Base-by-base conservation (phyloP, 2,113 vertebrate genomes). In the Carassius carassius region DNA sequence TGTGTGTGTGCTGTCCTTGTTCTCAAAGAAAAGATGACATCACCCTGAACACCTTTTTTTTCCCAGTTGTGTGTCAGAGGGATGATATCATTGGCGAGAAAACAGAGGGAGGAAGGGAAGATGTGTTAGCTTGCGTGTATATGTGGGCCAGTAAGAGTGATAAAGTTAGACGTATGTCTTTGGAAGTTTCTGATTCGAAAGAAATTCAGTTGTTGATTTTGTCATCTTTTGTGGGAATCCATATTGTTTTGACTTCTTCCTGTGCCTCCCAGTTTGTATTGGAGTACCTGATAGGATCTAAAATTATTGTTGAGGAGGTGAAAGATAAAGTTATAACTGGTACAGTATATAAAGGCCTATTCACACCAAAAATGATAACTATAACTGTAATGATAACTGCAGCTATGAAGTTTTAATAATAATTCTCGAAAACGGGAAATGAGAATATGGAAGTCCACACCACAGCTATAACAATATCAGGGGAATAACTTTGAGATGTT, bases 101-200 rank as follows among this genome's bases (percentile, higher is more conserved):
- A 17, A 63, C 12, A 41, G 75, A 70, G 65, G 69, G 79, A 47
- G 47, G 70, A 11, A 80, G 32, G 60, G 11, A 80, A 62, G 29
- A 74, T n/a, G 47, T 41, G 67, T n/a, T 13, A 29, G 13, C 78
- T 72, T 6, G 6, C 37, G 65, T 12, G 25, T 69, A 67, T 81
- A 81, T 65, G 5, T 1, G 63, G 35, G 60, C 41, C 25, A 56
- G 70, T 19, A 74, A 25, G 58, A 60, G 76, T 23, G 69, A 60
- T 79, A 60, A 56, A 47, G 25, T 47, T 62, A 60, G 63, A 83
- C 63, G 75, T 76, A 41, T 23, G 21, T 78, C 62, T 25, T 41
- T 74, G 25, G 76, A 83, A 79, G 74, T 37, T 16, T 16, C 16
- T 79, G n/a, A 80, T 86, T 86, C 78, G 12, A 83, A 29, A 44